phyloP scores from a whole-genome alignment of 2,113 vertebrate genomes.

The Rissa tridactyla region DNA sequence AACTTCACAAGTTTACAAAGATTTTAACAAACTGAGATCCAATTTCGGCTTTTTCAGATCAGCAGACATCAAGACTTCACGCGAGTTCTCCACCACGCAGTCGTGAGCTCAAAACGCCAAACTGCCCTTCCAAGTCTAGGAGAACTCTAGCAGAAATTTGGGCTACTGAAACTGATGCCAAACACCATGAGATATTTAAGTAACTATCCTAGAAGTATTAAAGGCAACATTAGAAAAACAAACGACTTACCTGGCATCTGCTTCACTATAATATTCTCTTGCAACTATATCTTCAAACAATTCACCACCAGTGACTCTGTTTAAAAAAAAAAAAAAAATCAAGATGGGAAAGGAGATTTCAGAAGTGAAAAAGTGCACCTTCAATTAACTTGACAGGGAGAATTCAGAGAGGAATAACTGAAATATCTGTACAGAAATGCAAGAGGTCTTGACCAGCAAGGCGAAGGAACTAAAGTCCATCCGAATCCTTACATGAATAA shows the following conservation, averaged over 20 bases:
- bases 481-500: not conserved
- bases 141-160: not conserved
- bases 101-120: not conserved
- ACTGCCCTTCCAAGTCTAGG: not conserved
- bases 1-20: not conserved
- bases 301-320: conserved; percentile 90
- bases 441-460: not conserved
- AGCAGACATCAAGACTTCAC: not conserved
- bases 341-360: not conserved
- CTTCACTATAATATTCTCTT: conserved; percentile 93
- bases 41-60: not conserved
- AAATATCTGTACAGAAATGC: not conserved
- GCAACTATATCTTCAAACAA: conserved; percentile 93
- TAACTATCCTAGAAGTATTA: not conserved
- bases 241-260: conserved; percentile 88
- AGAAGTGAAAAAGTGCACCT: not conserved
- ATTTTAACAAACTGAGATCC: not conserved
- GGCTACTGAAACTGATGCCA: conserved; percentile 45
- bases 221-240: not conserved
- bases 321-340: not conserved
- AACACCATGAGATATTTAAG: not conserved
- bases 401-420: not conserved
- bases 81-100: not conserved
- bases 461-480: not conserved
- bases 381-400: not conserved